These are phyloP conservation scores for Heteronetta atricapilla DNA, from an alignment of 2,113 vertebrate genomes.

Conservation along the genomic window DNA sequence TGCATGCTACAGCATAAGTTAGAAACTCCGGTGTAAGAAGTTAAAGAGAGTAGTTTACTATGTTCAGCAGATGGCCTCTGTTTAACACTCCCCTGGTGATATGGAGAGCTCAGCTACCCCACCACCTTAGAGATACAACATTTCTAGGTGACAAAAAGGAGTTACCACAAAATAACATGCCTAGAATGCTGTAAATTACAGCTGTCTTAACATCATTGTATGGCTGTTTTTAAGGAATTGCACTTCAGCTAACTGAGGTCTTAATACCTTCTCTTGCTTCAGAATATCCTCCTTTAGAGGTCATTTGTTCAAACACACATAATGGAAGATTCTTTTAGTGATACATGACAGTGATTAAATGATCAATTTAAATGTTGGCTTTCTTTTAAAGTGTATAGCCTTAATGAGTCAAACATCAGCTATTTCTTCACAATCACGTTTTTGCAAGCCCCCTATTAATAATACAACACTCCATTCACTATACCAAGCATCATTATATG, in stretches of 20 bases:
- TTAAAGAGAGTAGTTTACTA: not conserved
- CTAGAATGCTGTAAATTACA: not conserved
- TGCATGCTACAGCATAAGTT: not conserved
- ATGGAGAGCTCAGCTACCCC: not conserved
- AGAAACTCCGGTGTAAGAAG: not conserved
- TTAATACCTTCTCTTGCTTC: constrained; percentile 14
- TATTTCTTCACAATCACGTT: constrained; percentile 8
- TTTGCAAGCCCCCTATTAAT: not conserved
- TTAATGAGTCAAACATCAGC: not conserved
- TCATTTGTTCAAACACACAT: constrained; percentile 1
- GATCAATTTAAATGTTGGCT: not conserved
- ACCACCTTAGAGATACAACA: not conserved
- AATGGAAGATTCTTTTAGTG: not conserved
- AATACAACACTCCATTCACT: not conserved
- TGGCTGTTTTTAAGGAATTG: not conserved
- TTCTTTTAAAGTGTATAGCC: not conserved
- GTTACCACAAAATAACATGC: not conserved
- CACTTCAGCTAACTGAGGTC: not conserved
- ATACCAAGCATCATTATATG: not conserved
- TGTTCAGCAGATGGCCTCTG: not conserved
- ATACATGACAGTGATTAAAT: not conserved
- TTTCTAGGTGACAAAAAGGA: not conserved
- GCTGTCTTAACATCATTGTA: not conserved
- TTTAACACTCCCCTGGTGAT: not conserved
- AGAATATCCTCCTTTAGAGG: constrained; percentile 15